Evolutionary conservation across 2,113 vertebrate genomes (phyloP).

Genomic region (Pluvialis apricaria): DNA sequence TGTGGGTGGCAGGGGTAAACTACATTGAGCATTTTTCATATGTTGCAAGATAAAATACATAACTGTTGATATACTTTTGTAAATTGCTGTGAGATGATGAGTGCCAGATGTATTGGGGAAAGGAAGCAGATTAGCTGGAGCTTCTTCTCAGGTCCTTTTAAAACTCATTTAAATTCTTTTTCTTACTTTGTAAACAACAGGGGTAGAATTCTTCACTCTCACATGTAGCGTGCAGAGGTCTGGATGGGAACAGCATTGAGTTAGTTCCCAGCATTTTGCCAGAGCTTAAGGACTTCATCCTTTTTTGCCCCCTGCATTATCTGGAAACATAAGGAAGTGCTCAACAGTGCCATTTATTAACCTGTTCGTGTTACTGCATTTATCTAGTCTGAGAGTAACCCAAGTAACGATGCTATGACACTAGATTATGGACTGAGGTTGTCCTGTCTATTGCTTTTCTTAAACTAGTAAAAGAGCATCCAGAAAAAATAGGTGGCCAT

Average conservation of each 20-base stretch:
- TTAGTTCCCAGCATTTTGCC: neutral
- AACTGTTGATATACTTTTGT: neutral
- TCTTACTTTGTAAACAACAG: neutral
- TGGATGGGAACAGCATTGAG: neutral
- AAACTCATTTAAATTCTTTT: neutral
- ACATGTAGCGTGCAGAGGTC: neutral
- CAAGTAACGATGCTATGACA: neutral
- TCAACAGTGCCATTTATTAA: neutral
- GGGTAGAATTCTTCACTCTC: neutral
- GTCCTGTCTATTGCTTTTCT: neutral
- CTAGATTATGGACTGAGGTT: neutral
- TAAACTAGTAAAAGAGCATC: neutral
- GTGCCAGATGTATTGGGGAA: neutral
- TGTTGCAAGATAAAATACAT: neutral
- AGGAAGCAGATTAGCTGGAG: neutral
- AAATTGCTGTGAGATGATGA: neutral
- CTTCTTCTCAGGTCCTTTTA: neutral
- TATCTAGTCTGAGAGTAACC: neutral
- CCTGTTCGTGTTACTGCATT: neutral
- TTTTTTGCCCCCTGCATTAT: accelerated
- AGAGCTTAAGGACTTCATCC: neutral
- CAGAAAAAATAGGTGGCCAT: neutral
- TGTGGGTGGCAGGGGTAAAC: neutral
- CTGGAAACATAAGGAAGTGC: neutral
- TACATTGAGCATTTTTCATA: neutral